These are phyloP conservation scores for Loripinus fragilis DNA, from an alignment of 2,888 invertebrate genomes.

Conservation along the genomic window DNA sequence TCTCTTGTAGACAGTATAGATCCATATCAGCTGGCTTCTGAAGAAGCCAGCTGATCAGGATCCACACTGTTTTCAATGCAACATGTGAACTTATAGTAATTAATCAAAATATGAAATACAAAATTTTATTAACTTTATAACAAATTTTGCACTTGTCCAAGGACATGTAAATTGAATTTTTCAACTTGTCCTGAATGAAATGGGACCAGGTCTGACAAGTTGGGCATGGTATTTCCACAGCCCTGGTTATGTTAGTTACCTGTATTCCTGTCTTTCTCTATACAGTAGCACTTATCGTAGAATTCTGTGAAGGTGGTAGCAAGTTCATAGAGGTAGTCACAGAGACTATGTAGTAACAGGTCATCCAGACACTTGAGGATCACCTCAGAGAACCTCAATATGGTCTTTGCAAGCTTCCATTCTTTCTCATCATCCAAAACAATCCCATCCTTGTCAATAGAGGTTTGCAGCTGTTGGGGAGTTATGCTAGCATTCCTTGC, in stretches of 20 bases:
- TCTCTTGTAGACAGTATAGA: too few relatives aligned
- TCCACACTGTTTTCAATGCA: too few relatives aligned
- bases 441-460: conserved; percentile 87
- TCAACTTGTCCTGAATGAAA: too few relatives aligned
- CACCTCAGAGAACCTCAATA: conserved; percentile 92
- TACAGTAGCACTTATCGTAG: conserved; percentile 98
- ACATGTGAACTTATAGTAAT: too few relatives aligned
- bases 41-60: too few relatives aligned
- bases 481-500: conserved; percentile 83
- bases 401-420: conserved; percentile 94
- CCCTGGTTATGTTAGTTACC: conserved; percentile 80
- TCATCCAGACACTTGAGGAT: conserved; percentile 92
- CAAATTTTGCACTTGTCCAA: too few relatives aligned
- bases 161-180: too few relatives aligned
- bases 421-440: conserved; percentile 95
- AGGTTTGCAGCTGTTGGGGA: conserved; percentile 85
- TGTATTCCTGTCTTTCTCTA: conserved; percentile 92
- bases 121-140: too few relatives aligned
- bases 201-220: too few relatives aligned
- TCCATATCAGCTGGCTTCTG: too few relatives aligned
- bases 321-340: conserved; percentile 98
- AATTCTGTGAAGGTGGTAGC: conserved; percentile 97
- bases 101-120: neutral
- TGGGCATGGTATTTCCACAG: too few relatives aligned
- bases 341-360: conserved; percentile 92